Conservation (phyloP, 2,113 vertebrate genomes). For the Synodontis membranacea region DNA sequence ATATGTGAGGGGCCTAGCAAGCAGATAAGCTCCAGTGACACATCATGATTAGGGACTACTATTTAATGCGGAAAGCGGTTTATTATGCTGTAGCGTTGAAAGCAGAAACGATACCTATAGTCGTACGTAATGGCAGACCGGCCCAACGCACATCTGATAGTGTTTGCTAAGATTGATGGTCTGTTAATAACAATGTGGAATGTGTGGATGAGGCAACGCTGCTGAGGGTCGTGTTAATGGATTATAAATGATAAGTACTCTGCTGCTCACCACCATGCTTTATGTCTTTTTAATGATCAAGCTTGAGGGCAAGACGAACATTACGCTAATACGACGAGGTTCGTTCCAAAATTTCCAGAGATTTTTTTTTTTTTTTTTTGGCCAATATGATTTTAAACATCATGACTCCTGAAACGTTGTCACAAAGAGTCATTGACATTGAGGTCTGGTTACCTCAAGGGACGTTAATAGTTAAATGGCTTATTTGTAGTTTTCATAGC, state of each 20-base stretch:
- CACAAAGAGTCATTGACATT: neutral
- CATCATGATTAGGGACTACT: neutral
- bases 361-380: too few species aligned
- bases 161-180: neutral
- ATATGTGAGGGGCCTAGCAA: neutral
- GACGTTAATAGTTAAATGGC: neutral
- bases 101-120: neutral
- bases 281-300: neutral
- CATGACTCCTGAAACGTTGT: neutral
- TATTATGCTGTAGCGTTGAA: neutral
- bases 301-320: slow-evolving; percentile 15
- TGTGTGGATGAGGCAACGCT: slow-evolving; percentile 23
- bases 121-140: neutral
- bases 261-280: slow-evolving; percentile 37
- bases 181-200: slow-evolving; percentile 6
- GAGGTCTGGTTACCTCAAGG: neutral
- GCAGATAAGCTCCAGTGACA: neutral
- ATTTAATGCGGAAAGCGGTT: neutral
- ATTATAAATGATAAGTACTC: slow-evolving; percentile 55
- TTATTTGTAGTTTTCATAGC: neutral
- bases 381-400: neutral
- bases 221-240: slow-evolving; percentile 58
- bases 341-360: neutral
- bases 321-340: neutral
- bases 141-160: neutral